These are phyloP conservation scores for Delphinus delphis DNA, from an alignment of 2,113 vertebrate species.

Conservation along the genomic window DNA sequence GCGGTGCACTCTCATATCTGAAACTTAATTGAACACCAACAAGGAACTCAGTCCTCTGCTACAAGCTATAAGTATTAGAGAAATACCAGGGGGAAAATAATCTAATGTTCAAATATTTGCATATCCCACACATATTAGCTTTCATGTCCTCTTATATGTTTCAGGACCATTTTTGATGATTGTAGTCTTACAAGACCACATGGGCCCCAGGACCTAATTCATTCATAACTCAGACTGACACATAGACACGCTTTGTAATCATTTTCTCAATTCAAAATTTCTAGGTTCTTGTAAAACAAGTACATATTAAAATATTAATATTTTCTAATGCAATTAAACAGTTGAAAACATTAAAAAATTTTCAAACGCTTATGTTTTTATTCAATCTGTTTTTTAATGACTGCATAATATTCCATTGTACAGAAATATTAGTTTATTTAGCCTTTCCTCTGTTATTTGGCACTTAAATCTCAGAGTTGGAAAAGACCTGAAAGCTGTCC, in stretches of 20 bases:
- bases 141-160: background rate
- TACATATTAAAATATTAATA: background rate
- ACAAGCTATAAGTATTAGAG: background rate
- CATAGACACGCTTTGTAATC: background rate
- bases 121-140: background rate
- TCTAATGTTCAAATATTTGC: background rate
- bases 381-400: background rate
- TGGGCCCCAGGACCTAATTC: background rate
- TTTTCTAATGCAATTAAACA: background rate
- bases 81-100: background rate
- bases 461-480: background rate
- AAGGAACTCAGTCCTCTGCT: background rate
- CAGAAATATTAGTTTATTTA: background rate
- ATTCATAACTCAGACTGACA: background rate
- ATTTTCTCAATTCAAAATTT: background rate
- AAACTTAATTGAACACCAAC: background rate
- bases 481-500: background rate
- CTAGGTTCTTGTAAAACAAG: background rate
- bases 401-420: background rate
- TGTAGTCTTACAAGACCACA: background rate
- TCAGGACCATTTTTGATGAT: background rate
- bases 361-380: background rate
- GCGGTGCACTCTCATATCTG: background rate
- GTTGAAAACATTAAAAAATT: background rate
- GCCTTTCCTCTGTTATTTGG: background rate